phyloP scores from a whole-genome alignment of 2,113 vertebrate species.

The Odocoileus virginianus region DNA sequence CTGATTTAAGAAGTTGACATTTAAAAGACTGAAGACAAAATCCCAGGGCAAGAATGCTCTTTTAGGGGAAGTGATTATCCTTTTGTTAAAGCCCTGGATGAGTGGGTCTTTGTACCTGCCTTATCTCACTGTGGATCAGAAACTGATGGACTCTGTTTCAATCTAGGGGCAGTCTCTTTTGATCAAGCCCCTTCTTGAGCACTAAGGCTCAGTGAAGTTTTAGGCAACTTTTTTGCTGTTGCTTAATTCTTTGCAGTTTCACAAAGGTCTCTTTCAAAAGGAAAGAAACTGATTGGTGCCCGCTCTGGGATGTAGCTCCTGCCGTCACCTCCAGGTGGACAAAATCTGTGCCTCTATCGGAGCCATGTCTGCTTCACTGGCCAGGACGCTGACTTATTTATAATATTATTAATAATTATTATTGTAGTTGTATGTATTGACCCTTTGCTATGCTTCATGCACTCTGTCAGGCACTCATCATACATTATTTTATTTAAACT shows the following conservation, averaged over 20 bases:
- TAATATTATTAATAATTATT: not conserved
- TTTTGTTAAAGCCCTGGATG: not conserved
- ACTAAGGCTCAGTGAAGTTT: not conserved
- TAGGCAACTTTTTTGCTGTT: not conserved
- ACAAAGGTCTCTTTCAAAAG: not conserved
- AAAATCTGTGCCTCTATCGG: not conserved
- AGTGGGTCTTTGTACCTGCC: not conserved
- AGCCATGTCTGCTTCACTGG: not conserved
- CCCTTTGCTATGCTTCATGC: not conserved
- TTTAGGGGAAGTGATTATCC: not conserved
- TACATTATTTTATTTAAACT: not conserved
- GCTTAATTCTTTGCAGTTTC: not conserved
- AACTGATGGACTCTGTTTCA: not conserved
- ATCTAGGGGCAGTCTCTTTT: not conserved
- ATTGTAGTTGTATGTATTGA: not conserved
- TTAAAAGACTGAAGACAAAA: not conserved
- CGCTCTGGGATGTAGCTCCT: not conserved
- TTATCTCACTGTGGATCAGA: not conserved
- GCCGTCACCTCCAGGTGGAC: not conserved
- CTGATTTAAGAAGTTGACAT: not conserved
- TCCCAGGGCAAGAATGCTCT: not conserved
- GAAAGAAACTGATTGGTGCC: not conserved
- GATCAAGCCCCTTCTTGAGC: not conserved
- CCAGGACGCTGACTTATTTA: not conserved
- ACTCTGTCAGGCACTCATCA: not conserved